Conservation (phyloP, 2,888 invertebrate species). For the Tetheella fluctuosa region DNA sequence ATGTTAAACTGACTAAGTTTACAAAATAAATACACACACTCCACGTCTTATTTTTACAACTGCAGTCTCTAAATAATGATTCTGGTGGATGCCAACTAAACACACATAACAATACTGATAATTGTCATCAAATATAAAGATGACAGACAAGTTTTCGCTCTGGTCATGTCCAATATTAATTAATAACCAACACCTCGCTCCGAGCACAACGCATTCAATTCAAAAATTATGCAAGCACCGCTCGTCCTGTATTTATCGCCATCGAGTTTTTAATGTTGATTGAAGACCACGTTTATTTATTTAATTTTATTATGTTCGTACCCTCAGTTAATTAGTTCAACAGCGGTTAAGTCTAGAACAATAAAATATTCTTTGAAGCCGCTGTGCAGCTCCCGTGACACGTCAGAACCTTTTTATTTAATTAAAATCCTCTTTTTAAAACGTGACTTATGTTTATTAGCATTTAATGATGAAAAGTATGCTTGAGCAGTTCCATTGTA, state of each 20-base stretch:
- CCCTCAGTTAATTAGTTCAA: conserved; percentile 29
- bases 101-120: too few species aligned
- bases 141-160: background rate
- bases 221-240: conserved; percentile 47
- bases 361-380: conserved; percentile 22
- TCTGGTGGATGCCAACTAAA: too few species aligned
- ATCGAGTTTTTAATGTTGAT: conserved; percentile 35
- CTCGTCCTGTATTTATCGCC: conserved; percentile 49
- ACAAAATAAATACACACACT: too few species aligned
- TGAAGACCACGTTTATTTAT: conserved; percentile 29
- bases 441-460: conserved; percentile 3
- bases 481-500: background rate
- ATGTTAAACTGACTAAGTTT: too few species aligned
- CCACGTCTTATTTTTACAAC: too few species aligned
- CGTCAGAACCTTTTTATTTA: conserved; percentile 1
- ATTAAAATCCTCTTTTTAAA: conserved; percentile 3
- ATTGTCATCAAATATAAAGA: background rate
- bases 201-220: conserved; percentile 41
- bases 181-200: conserved; percentile 38
- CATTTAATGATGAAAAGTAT: background rate
- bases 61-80: too few species aligned
- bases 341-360: conserved; percentile 20
- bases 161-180: conserved; percentile 29
- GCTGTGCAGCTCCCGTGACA: background rate
- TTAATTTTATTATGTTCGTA: conserved; percentile 18